These are phyloP conservation scores for Leptinotarsa rubiginosa DNA, from an alignment of 2,888 invertebrate species.

Conservation along the genomic window DNA sequence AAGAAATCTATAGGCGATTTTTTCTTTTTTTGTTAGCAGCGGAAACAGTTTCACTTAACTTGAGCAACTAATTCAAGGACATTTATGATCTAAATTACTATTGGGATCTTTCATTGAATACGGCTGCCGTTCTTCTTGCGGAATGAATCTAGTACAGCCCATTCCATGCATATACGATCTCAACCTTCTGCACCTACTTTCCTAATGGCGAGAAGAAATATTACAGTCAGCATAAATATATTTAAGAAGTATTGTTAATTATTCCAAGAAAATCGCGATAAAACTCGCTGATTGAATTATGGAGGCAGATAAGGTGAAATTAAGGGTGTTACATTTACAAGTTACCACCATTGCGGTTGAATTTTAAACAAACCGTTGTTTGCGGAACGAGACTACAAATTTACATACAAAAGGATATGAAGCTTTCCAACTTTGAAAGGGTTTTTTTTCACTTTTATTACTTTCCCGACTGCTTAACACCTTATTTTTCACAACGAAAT, in stretches of 20 bases:
- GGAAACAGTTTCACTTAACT: too few species aligned
- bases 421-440: conserved; percentile 47
- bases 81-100: too few species aligned
- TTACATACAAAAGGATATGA: conserved; percentile 55
- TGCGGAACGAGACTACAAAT: conserved; percentile 53
- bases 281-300: conserved; percentile 58
- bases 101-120: too few species aligned
- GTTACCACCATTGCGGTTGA: conserved; percentile 58
- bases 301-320: conserved; percentile 57
- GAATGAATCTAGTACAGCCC: background rate
- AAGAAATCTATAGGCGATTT: too few species aligned
- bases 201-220: background rate
- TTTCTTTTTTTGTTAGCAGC: too few species aligned
- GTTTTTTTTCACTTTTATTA: conserved; percentile 49
- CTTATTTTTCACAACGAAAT: conserved; percentile 36
- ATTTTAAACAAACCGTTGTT: conserved; percentile 57
- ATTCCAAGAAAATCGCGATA: conserved; percentile 57
- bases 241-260: conserved; percentile 50
- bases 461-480: conserved; percentile 39
- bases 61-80: too few species aligned
- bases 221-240: conserved; percentile 24
- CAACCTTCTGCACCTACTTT: background rate
- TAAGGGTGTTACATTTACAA: conserved; percentile 60
- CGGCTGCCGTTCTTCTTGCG: too few species aligned
- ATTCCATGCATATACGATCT: background rate